Base-by-base conservation (phyloP, 2,113 vertebrate species). In the Chamaea fasciata region DNA sequence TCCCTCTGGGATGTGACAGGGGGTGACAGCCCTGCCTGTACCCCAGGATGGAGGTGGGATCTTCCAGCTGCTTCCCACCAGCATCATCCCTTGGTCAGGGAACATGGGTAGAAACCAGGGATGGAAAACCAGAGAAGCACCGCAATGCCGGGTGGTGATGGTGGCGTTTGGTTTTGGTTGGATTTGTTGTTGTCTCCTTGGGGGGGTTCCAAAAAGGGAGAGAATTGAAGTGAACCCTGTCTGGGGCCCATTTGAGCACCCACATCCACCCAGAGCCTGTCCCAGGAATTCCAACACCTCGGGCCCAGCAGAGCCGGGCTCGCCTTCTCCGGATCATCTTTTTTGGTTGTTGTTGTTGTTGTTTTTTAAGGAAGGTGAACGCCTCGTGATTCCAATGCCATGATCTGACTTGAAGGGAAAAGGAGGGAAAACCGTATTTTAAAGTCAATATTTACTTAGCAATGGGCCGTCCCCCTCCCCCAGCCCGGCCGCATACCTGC, bases 361-460 rank as follows among this genome's bases (percentile, higher is more conserved):
- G 42, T 30, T 24, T 1, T 57, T 62, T 19, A 1, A n/a, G 17
- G 22, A 57, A 37, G 69, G 30, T 23, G 64, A 64, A 15, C 3
- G 11, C 92, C 65, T 56, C 0, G 4, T 46, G 85, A 64, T 85
- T 69, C 55, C 12, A 18, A 46, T 35, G 83, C 79, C 62, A 11
- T 14, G 24, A 69, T n/a, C 77, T 10, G 18, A 21, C 57, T 56
- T 22, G 47, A 91, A 89, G 75, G 82, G 62, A 71, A 44, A 56
- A 16, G 6, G 18, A 37, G 3, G 3, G 3, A 13, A 53, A 92
- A 20, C 11, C 3, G 2, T 42, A 20, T 90, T 94, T 92, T 68
- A 87, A 87, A 92, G 91, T 94, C 96, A 96, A 92, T 96, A 92
- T 97, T 97, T 64, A 62, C 74, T 71, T 10, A 94, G 94, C 46